Evolutionary conservation across 2,888 invertebrate species (phyloP).

Genomic region (Apamea crenata): DNA sequence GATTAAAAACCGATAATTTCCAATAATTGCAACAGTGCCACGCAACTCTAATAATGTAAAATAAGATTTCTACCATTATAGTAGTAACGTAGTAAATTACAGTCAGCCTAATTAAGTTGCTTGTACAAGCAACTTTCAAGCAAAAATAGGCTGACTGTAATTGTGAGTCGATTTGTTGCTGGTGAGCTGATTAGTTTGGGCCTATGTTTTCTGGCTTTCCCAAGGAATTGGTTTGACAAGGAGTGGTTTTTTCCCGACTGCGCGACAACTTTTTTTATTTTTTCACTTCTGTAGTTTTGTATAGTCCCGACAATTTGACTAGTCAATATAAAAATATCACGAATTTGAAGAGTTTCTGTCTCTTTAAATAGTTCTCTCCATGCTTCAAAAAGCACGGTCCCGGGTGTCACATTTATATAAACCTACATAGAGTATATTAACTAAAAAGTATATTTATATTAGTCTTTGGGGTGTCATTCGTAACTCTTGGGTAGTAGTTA

Average conservation of each 20-base stretch:
- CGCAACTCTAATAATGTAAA: slow-evolving; percentile 17
- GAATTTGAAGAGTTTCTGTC: not conserved
- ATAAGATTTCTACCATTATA: slow-evolving; percentile 14
- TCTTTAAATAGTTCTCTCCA: not conserved
- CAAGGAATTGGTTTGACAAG: not conserved
- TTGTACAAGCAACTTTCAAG: not conserved
- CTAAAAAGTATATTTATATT: no score
- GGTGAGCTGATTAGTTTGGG: not conserved
- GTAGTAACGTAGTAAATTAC: no score
- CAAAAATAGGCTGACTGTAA: not conserved
- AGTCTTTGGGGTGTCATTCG: not conserved
- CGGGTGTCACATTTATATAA: not conserved
- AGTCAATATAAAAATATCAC: no score
- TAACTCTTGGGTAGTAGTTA: not conserved
- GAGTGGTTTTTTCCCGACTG: not conserved
- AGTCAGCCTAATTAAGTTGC: no score
- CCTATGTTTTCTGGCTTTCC: not conserved
- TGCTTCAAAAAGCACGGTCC: not conserved
- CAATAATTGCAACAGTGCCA: not conserved
- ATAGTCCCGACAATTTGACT: not conserved
- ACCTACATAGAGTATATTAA: no score
- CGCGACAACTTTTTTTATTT: not conserved
- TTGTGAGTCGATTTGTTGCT: no score
- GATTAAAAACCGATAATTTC: slow-evolving; percentile 15
- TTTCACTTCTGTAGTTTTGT: not conserved